Evolutionary conservation across 2,888 invertebrate species (phyloP), one percentile per base, ranked within the genome.

Genomic region (Trilocha varians): DNA sequence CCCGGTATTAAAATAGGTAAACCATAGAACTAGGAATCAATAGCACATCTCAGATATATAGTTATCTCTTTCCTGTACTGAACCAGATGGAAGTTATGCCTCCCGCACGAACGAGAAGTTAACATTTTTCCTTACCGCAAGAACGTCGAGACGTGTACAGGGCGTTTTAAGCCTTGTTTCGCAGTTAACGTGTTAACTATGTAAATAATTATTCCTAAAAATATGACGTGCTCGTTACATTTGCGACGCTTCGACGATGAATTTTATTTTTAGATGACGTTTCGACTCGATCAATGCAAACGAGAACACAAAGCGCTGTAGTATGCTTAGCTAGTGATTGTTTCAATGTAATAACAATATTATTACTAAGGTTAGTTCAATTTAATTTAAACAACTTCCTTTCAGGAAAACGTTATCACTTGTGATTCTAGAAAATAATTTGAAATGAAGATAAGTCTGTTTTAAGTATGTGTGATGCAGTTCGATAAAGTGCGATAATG

Each of bases 261-360:
- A 49, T 34, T 53, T 56, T 72, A 71, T 70, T 63, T 69, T 65
- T 66, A 63, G 66, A 59, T 33, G 33, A 16, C 13, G 17, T 11
- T 36, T 16, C 36, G 35, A 17, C 17, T 3, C 36, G 49, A 45
- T 50, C 48, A 40, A 66, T 63, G 65, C 55, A 53, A 41, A 50
- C 49, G 41, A 52, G 48, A 57, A 49, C 51, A 47, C 59, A 62
- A 50, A 62, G 60, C 53, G 44, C 68, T 41, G 43, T 45, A 46
- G 35, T 62, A 49, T 70, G 65, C 48, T 47, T 71, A 44, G 43
- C 59, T 41, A 75, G 68, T 50, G 75, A 75, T 54, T 57, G 46
- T 47, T 46, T 72, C 36, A 62, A 62, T 53, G 41, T 65, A 33
- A 38, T 65, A 37, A 15, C 37, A 38, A 6, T 17, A 15, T 9